phyloP scores from a whole-genome alignment of 1,140 invertebrate species.

The Euwallacea similis region DNA sequence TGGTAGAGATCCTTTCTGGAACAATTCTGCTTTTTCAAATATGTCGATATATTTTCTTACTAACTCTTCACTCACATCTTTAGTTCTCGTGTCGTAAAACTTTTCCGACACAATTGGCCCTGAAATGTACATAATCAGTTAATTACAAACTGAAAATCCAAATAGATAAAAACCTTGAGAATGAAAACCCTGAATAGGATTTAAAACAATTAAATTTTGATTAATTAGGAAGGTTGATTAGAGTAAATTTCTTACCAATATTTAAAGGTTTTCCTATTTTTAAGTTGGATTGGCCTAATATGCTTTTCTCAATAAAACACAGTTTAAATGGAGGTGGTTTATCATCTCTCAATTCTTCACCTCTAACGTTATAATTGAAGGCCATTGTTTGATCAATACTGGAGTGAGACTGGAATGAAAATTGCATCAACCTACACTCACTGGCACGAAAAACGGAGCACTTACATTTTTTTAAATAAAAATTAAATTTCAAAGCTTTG shows the following conservation, averaged over 20 bases:
- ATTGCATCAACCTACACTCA: too few species aligned
- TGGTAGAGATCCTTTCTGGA: conserved; percentile 18
- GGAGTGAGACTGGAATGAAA: too few species aligned
- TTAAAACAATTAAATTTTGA: too few species aligned
- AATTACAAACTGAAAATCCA: neutral
- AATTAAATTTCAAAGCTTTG: too few species aligned
- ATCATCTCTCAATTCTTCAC: conserved; percentile 16
- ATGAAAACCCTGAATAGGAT: too few species aligned
- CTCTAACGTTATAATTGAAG: neutral
- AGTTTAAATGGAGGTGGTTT: conserved; percentile 52
- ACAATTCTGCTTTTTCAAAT: conserved; percentile 17
- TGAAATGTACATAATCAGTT: conserved; percentile 22
- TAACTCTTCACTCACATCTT: conserved; percentile 28
- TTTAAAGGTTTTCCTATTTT: conserved; percentile 47
- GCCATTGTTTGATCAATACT: conserved; percentile 39
- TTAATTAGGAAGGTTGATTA: too few species aligned
- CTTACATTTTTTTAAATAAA: too few species aligned
- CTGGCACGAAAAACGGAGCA: too few species aligned
- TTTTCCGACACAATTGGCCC: conserved; percentile 40
- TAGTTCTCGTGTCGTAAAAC: conserved; percentile 41
- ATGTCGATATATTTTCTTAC: conserved; percentile 22
- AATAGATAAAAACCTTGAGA: too few species aligned
- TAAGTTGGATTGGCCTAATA: conserved; percentile 49
- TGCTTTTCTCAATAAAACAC: conserved; percentile 48
- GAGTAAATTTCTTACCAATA: conserved; percentile 39